phyloP scores from a whole-genome alignment of 1,140 invertebrate genomes.

The Sarcophaga peregrina region DNA sequence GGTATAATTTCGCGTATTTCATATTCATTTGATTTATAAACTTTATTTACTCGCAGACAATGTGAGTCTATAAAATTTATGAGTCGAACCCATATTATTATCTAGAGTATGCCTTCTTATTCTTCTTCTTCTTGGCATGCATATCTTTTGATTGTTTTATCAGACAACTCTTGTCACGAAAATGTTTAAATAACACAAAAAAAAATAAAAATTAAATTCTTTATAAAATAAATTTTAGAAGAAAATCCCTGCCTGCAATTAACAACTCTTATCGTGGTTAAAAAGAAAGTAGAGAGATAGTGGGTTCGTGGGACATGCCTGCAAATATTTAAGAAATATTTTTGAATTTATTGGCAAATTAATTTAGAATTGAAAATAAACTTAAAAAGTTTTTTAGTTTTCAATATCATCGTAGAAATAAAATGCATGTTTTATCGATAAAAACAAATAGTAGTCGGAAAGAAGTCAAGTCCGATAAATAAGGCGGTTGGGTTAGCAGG shows the following conservation, averaged over 20 bases:
- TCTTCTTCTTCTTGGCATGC: too few relatives aligned
- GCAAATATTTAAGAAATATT: background rate
- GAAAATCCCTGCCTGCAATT: background rate
- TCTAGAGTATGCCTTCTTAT: background rate
- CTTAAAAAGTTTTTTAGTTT: too few relatives aligned
- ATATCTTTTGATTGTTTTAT: conserved; percentile 7
- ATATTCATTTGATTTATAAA: background rate
- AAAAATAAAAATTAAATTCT: background rate
- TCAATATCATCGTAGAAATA: too few relatives aligned
- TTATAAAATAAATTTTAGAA: background rate
- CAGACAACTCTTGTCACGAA: background rate
- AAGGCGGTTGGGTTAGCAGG: too few relatives aligned
- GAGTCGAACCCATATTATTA: background rate
- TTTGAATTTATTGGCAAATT: background rate
- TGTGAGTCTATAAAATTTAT: background rate
- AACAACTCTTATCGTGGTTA: background rate
- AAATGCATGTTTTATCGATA: too few relatives aligned
- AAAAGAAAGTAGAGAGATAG: background rate
- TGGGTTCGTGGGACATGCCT: too few relatives aligned
- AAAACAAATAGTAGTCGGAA: too few relatives aligned
- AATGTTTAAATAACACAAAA: background rate
- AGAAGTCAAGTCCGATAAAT: too few relatives aligned
- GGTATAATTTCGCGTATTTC: background rate
- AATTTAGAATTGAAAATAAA: too few relatives aligned
- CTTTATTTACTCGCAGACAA: background rate